phyloP scores from a whole-genome alignment of 2,113 vertebrate species.

The Oncorhynchus mykiss region DNA sequence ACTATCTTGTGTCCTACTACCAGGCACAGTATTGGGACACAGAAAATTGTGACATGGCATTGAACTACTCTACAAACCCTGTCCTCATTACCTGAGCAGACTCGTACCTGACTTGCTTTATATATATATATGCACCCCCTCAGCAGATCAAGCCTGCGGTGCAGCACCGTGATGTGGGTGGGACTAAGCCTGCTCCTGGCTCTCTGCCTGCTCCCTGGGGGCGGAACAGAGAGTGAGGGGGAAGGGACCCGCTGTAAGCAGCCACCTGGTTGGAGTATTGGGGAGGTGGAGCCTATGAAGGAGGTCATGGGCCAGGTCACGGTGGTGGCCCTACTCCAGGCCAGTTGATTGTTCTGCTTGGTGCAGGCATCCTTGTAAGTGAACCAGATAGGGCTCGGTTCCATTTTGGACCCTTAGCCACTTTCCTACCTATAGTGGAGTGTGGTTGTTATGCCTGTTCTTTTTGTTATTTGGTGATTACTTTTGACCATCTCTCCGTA shows the following conservation, averaged over 20 bases:
- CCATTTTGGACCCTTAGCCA: not conserved
- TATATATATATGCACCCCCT: not conserved
- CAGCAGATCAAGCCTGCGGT: slow-evolving; percentile 7
- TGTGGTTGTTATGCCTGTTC: too few relatives aligned
- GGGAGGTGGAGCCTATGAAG: slow-evolving; percentile 81
- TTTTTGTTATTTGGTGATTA: not conserved
- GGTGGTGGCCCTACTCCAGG: slow-evolving; percentile 88
- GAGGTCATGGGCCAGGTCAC: slow-evolving; percentile 77
- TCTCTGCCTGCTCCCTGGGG: slow-evolving; percentile 85
- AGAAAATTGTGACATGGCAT: too few relatives aligned
- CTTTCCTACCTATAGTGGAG: too few relatives aligned
- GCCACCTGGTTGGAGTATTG: slow-evolving; percentile 81
- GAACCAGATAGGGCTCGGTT: not conserved
- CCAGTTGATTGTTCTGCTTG: slow-evolving; percentile 91
- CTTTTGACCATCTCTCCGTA: not conserved
- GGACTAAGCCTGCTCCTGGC: slow-evolving; percentile 82
- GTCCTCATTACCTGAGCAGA: too few relatives aligned
- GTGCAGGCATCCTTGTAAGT: slow-evolving; percentile 88
- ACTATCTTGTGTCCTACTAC: too few relatives aligned
- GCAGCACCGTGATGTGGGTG: slow-evolving; percentile 79
- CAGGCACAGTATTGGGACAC: too few relatives aligned
- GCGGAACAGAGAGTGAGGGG: slow-evolving; percentile 79
- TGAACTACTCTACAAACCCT: too few relatives aligned
- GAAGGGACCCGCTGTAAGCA: slow-evolving; percentile 73
- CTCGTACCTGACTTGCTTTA: too few relatives aligned